Evolutionary conservation across 2,113 vertebrate genomes (phyloP).

Genomic region (Solea solea): DNA sequence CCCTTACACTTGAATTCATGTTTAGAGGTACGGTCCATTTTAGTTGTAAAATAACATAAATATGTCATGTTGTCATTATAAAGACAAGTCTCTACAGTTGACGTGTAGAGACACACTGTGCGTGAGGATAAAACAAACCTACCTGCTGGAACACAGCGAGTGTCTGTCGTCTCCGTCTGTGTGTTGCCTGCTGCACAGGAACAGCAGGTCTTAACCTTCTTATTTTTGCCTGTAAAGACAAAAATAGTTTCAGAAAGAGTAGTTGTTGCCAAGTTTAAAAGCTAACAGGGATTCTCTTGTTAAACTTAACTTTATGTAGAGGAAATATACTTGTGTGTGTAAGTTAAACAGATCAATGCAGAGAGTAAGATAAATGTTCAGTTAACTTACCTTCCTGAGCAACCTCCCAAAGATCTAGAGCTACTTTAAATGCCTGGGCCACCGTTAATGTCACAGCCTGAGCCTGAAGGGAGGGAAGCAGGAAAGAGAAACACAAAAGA

Average conservation of each 20-base stretch:
- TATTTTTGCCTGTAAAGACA: constrained; percentile 78
- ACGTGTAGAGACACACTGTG: neutral
- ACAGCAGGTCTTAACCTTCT: constrained; percentile 75
- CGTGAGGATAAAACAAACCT: neutral
- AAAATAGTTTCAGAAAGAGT: neutral
- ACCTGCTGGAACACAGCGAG: constrained; percentile 67
- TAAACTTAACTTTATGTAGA: too few relatives aligned
- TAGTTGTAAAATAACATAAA: too few relatives aligned
- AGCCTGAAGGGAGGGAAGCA: constrained; percentile 75
- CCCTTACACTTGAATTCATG: too few relatives aligned
- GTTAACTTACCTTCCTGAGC: constrained; percentile 85
- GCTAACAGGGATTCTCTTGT: too few relatives aligned
- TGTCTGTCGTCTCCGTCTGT: constrained; percentile 42
- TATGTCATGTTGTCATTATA: too few relatives aligned
- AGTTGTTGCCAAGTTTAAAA: too few relatives aligned
- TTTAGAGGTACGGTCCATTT: too few relatives aligned
- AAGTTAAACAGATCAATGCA: neutral
- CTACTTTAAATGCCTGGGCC: constrained; percentile 92
- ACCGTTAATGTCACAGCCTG: constrained; percentile 92
- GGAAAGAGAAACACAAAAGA: neutral
- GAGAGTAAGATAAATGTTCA: too few relatives aligned
- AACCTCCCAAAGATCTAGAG: constrained; percentile 90
- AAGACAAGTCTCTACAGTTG: too few relatives aligned
- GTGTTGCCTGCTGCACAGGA: constrained; percentile 66
- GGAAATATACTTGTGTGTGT: neutral